A percentile compares a stretch with the other conserved stretches of the same genome.
Conservation (phyloP, 2,888 invertebrate genomes). For the Strigamia transsilvanica region DNA sequence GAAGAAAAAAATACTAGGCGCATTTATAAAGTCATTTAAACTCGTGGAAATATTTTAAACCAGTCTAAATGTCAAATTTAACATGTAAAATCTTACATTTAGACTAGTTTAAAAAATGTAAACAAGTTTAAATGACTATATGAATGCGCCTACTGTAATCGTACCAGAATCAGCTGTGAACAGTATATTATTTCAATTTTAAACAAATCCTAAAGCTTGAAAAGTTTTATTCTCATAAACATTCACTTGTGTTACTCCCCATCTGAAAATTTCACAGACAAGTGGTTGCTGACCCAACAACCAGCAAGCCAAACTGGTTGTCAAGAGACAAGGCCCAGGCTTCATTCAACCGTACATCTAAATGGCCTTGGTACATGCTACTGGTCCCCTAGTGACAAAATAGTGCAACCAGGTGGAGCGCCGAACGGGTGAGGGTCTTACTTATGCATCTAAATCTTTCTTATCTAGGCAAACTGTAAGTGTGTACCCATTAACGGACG, state of each 20-base stretch:
- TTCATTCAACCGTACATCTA: conserved; percentile 46
- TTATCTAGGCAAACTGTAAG: conserved; percentile 34
- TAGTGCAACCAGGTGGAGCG: conserved; percentile 44
- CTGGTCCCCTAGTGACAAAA: conserved; percentile 43
- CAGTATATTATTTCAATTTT: background rate
- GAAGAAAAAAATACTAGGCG: no score
- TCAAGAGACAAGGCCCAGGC: conserved; percentile 35
- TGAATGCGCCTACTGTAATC: no score
- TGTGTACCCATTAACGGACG: background rate
- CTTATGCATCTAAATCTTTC: conserved; percentile 36
- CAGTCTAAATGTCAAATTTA: no score
- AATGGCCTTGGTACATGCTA: conserved; percentile 41
- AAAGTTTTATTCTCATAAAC: conserved; percentile 31
- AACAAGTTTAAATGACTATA: no score
- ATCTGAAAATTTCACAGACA: conserved; percentile 43
- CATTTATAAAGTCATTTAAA: no score
- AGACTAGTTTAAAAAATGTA: no score
- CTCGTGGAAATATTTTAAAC: no score
- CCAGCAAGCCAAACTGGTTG: conserved; percentile 36
- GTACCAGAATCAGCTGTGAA: no score
- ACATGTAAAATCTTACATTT: no score
- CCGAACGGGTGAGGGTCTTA: conserved; percentile 7
- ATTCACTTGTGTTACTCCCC: conserved; percentile 21
- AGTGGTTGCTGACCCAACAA: conserved; percentile 45
- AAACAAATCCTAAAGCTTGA: background rate